Base-by-base conservation (phyloP, 2,797 vertebrate genomes). In the Acanthis flammea region DNA sequence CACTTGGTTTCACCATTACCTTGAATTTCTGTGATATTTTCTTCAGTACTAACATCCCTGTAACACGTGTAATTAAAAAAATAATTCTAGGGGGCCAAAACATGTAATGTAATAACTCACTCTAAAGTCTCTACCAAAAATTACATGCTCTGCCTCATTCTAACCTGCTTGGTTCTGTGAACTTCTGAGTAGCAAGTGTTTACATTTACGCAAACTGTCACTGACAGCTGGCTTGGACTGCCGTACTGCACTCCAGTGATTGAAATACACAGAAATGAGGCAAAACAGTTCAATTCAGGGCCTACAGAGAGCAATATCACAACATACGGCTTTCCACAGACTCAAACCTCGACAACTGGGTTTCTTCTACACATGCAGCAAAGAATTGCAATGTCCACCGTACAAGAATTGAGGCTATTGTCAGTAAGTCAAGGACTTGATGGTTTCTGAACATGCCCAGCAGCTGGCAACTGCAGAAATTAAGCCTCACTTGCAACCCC, bases 391-490 rank as follows among this genome's bases (percentile, higher is more conserved):
- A 51, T 9, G 70, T 33, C 18, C 7, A 48, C 19, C 18, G 25
- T 12, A 79, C 7, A 60, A 16, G 70, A 89, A 85, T 0, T 18
- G 15, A 71, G 7, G 30, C 61, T 92, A 60, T 7, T 72, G 25
- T 55, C 28, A 23, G 33, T 25, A 80, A 31, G 31, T 58, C 55
- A 51, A 61, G 22, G 37, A 55, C 86, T 18, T 71, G 14, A 72
- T 44, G 24, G 7, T 54, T 88, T 87, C 83, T 45, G 54, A 83
- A 76, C 41, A 31, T 23, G 14, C 19, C 70, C 23, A 86, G 66
- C 93, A 95, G 80, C 51, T 90, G 67, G 51, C 50, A 88, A 84
- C 31, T 70, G 22, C 71, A 84, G 33, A 92, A 91, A 89, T 71
- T 61, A 91, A 91, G 72, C 42, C 35, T 50, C 44, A 61, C 39